Conservation (phyloP, 2,113 vertebrate genomes). For the Ochotona princeps region DNA sequence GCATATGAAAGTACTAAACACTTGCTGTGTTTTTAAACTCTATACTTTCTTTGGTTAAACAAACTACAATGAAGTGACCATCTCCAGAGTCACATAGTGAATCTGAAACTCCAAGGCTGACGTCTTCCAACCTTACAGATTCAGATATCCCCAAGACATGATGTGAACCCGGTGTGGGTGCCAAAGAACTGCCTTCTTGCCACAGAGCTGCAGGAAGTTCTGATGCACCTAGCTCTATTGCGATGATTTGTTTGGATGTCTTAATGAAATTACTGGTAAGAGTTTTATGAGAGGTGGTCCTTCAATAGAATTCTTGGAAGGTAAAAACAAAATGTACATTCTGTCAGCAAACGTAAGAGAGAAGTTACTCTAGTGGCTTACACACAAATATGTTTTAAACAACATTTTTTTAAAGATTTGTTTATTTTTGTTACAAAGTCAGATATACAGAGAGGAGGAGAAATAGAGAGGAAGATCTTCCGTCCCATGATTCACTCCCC, state of each 20-base stretch:
- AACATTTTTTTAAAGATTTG: too few relatives aligned
- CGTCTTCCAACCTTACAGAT: background rate
- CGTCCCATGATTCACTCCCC: too few relatives aligned
- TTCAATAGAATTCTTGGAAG: conserved; percentile 23
- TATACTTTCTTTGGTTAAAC: conserved; percentile 43
- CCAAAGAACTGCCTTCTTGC: conserved; percentile 14
- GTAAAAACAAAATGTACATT: conserved; percentile 16
- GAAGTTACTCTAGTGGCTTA: conserved; percentile 17
- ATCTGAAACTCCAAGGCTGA: conserved; percentile 17
- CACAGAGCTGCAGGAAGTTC: conserved; percentile 30
- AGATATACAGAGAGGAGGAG: too few relatives aligned
- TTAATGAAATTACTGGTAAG: conserved; percentile 29
- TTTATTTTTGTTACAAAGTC: too few relatives aligned
- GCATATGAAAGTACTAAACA: conserved; percentile 7
- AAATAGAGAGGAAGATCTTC: too few relatives aligned
- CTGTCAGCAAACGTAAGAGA: conserved; percentile 13
- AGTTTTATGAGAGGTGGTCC: background rate
- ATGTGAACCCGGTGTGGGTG: background rate
- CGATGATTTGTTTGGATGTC: conserved; percentile 13
- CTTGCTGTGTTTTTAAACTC: background rate
- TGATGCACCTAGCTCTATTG: conserved; percentile 25
- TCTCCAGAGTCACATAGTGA: background rate
- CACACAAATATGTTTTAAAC: conserved; percentile 37
- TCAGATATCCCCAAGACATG: background rate
- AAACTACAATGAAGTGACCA: conserved; percentile 13